These are phyloP conservation scores for Zosterops hypoxanthus DNA, from an alignment of 2,113 vertebrate genomes.

Conservation along the genomic window DNA sequence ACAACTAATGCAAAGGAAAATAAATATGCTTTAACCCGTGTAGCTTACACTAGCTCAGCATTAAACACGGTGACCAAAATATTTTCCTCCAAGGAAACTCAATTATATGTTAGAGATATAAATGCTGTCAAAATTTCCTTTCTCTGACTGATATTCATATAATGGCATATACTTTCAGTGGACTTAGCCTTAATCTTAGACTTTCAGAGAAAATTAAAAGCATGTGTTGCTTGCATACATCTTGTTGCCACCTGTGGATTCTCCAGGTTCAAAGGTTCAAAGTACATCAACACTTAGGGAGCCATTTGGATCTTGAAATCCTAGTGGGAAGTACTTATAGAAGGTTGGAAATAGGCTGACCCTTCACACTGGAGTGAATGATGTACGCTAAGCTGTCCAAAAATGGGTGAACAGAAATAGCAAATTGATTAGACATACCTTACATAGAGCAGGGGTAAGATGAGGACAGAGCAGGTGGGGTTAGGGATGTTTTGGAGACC, in stretches of 20 bases:
- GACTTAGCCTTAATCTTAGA: background rate
- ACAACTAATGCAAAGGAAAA: background rate
- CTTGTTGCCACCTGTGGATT: background rate
- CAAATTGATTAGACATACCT: background rate
- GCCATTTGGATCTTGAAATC: background rate
- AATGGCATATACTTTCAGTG: background rate
- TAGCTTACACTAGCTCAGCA: background rate
- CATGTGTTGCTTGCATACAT: background rate
- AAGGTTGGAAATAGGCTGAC: background rate
- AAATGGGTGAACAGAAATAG: background rate
- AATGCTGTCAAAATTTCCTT: background rate
- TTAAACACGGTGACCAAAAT: background rate
- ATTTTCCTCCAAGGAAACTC: background rate
- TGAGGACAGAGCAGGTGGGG: background rate
- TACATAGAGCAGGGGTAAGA: background rate
- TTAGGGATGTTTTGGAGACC: background rate
- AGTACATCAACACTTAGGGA: background rate
- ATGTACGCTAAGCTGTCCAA: background rate
- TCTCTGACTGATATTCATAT: background rate
- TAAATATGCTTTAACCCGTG: background rate
- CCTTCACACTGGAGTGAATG: background rate
- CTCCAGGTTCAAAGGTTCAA: slow-evolving; percentile 1
- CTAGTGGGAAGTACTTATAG: background rate
- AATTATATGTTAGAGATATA: background rate
- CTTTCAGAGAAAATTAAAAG: background rate